Evolutionary conservation across 2,888 invertebrate genomes (phyloP), one percentile per base, ranked within the genome.

Genomic region (Chironomus riparius): DNA sequence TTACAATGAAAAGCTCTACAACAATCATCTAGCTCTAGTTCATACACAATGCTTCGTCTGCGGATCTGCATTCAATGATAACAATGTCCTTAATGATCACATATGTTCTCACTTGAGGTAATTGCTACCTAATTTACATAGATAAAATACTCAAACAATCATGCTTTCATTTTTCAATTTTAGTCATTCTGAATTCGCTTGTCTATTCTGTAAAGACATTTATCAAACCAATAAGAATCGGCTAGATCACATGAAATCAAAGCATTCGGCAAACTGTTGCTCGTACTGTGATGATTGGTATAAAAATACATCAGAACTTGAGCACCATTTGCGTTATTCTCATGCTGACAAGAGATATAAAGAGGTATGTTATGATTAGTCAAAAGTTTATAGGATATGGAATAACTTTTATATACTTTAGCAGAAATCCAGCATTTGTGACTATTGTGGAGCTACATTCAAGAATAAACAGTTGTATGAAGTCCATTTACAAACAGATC

Each of bases 1-100:
- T 22, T 75, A 75, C 28, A 68, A 24, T n/a, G 50, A 48, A 10
- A 75, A 68, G 24, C 68, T 75, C 0, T 75, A 75, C 50, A 68
- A 75, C 22, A 75, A 68, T 50, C 75, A 75, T 50, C n/a, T 68
- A 15, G 68, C 75, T n/a, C 7, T 68, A 21, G 24, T 15, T 10
- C 75, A 75, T 15, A n/a, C 5, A 3, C 22, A 68, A 4, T 75
- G 75, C 18, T 75, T 75, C 22, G 21, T 68, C 18, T 75, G 75
- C 10, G 73, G 65, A 73, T 28, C 28, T 5, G 18, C 15, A 13
- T 56, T 62, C 15, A 47, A 65, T 7, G 65, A 62, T n/a, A 38
- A 6, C 0, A 62, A 18, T 5, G 47, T 73, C 3, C 28, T 73
- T 5, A 28, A 18, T 18, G 73, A 73, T 47, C 73, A 73, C 47